A percentile compares a stretch with the other conserved stretches of the same genome.
Evolutionary conservation across 2,113 vertebrate genomes (phyloP).

Genomic region (Dryoscopus gambensis): DNA sequence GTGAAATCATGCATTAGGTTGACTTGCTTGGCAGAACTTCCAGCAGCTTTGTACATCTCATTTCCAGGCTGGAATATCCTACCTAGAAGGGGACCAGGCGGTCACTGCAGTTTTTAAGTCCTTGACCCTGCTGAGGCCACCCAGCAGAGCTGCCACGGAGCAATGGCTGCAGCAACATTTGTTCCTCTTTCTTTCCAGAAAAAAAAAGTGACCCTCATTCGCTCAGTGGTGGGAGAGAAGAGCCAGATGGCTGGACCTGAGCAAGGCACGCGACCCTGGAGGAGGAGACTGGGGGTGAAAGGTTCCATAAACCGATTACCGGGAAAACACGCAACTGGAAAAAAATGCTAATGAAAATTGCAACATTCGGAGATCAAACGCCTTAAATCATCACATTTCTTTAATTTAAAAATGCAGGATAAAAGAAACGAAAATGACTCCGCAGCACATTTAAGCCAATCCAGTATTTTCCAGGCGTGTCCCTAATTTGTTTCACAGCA

Average conservation of each 20-base stretch:
- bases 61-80: background rate
- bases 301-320: background rate
- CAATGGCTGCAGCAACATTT: background rate
- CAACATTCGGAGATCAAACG: background rate
- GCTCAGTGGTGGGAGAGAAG: background rate
- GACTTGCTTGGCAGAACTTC: background rate
- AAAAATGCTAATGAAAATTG: conserved; percentile 28
- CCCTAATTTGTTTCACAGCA: background rate
- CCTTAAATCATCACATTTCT: conserved; percentile 19
- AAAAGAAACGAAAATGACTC: background rate
- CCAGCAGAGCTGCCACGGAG: background rate
- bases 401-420: conserved; percentile 4
- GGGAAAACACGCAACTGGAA: conserved; percentile 16
- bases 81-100: background rate
- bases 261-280: background rate
- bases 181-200: background rate
- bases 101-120: background rate
- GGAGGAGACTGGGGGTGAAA: conserved; percentile 3
- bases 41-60: background rate
- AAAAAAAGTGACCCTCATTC: background rate
- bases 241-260: conserved; percentile 23
- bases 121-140: background rate
- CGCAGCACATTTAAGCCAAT: background rate
- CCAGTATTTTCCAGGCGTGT: background rate
- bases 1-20: background rate